phyloP scores from a whole-genome alignment of 2,797 vertebrate genomes.

The Myotis vivesi region DNA sequence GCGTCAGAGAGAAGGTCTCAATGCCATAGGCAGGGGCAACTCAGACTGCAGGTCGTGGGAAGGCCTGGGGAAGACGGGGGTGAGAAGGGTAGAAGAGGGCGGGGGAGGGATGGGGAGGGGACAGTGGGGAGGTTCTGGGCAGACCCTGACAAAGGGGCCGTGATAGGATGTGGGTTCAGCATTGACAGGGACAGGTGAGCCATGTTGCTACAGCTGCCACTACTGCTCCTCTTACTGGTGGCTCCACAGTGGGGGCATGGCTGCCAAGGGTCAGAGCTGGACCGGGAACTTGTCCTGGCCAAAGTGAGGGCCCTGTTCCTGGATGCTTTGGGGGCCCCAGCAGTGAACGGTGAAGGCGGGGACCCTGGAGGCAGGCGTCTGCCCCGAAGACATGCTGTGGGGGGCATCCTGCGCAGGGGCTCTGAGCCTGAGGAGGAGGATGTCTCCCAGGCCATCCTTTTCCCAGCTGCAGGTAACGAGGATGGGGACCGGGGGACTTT shows the following conservation, averaged over 20 bases:
- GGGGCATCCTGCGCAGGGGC: background rate
- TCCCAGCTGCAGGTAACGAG: constrained; percentile 90
- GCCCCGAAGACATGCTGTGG: constrained; percentile 66
- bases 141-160: constrained; percentile 19
- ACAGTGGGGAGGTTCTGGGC: background rate
- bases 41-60: constrained; percentile 67
- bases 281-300: constrained; percentile 83
- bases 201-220: constrained; percentile 74
- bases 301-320: constrained; percentile 83
- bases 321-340: constrained; percentile 81
- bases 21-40: constrained; percentile 80
- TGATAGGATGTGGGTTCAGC: background rate
- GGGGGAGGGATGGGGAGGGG: constrained; percentile 49
- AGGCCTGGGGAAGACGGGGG: constrained; percentile 55
- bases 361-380: constrained; percentile 56
- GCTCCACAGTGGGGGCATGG: constrained; percentile 16
- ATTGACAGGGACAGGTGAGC: constrained; percentile 41
- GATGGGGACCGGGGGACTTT: background rate
- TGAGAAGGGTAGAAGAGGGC: constrained; percentile 66
- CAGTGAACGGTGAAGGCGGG: constrained; percentile 47
- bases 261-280: constrained; percentile 75
- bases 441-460: constrained; percentile 89
- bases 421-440: constrained; percentile 72
- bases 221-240: constrained; percentile 79
- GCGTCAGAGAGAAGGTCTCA: constrained; percentile 87